Conservation (phyloP, 2,888 invertebrate genomes). For the Melinaea marsaeus region DNA sequence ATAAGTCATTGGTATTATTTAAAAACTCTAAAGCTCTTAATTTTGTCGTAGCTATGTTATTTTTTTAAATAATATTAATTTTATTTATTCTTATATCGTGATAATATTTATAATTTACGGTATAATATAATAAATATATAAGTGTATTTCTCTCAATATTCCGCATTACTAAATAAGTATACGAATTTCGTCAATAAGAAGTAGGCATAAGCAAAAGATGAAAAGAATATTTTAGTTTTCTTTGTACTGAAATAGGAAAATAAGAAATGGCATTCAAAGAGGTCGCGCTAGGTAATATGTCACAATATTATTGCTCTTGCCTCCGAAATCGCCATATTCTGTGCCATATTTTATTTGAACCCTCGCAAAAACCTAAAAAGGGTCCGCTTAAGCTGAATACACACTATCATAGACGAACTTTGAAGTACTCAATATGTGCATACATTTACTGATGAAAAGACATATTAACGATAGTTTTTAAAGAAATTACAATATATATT, state of each 20-base stretch:
- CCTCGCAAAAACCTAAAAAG: constrained; percentile 51
- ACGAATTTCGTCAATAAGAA: neutral
- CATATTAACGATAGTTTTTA: constrained; percentile 10
- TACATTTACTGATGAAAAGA: constrained; percentile 16
- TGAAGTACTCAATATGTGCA: constrained; percentile 17
- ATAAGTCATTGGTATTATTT: constrained; percentile 8
- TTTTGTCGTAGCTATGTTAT: too few species aligned
- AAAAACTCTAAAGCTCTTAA: neutral
- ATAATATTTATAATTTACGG: too few species aligned
- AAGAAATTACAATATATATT: neutral
- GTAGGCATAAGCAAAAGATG: constrained; percentile 1
- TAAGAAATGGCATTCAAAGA: constrained; percentile 49
- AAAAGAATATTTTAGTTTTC: constrained; percentile 11
- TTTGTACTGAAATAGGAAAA: constrained; percentile 37
- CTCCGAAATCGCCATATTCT: constrained; percentile 64
- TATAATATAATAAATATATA: too few species aligned
- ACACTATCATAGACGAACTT: constrained; percentile 34
- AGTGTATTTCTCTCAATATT: too few species aligned
- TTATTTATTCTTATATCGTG: too few species aligned
- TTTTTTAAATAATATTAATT: too few species aligned
- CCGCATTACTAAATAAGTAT: neutral
- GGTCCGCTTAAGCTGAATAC: constrained; percentile 45
- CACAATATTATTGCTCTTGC: constrained; percentile 74
- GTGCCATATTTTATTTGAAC: constrained; percentile 69
- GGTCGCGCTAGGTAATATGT: constrained; percentile 67